Evolutionary conservation across 1,140 invertebrate species (phyloP).

Genomic region (Lordiphosa clarofinis): DNA sequence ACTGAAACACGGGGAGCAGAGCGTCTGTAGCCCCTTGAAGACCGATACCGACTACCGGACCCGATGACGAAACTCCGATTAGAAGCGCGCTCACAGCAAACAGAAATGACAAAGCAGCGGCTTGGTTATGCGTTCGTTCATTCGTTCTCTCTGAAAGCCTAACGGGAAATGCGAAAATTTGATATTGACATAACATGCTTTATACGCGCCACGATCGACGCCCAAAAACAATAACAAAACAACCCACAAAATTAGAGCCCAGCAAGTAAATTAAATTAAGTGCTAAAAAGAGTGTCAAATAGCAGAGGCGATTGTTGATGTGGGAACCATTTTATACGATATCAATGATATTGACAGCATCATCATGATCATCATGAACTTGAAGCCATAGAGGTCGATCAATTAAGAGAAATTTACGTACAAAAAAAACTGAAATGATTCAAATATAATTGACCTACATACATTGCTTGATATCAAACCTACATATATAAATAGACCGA

Average conservation of each 20-base stretch:
- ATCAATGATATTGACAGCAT: slow-evolving; percentile 54
- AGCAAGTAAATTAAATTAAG: slow-evolving; percentile 35
- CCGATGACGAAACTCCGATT: slow-evolving; percentile 31
- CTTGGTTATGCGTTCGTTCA: not conserved
- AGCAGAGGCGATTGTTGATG: slow-evolving; percentile 11
- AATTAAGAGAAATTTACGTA: slow-evolving; percentile 46
- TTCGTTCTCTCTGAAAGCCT: slow-evolving; percentile 21
- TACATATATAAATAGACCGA: slow-evolving; percentile 1
- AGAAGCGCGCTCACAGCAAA: slow-evolving; percentile 28
- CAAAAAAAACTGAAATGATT: slow-evolving; percentile 3
- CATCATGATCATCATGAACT: slow-evolving; percentile 56
- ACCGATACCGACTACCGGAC: slow-evolving; percentile 18
- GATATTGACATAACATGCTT: slow-evolving; percentile 37
- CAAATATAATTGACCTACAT: slow-evolving; percentile 28
- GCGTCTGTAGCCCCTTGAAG: slow-evolving; percentile 16
- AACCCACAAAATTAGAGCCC: not conserved
- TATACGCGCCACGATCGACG: slow-evolving; percentile 33
- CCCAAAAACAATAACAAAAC: slow-evolving; percentile 11
- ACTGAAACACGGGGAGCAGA: slow-evolving; percentile 11
- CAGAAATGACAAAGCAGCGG: slow-evolving; percentile 11
- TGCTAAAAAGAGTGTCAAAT: slow-evolving; percentile 37
- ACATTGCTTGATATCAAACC: slow-evolving; percentile 10
- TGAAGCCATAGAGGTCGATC: slow-evolving; percentile 53
- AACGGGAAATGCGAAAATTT: slow-evolving; percentile 46
- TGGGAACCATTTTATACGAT: slow-evolving; percentile 49